Percentiles rank a stretch among this genome's conserved stretches.
Evolutionary conservation across 2,797 vertebrate genomes (phyloP).

Genomic region (Xenopus petersii): DNA sequence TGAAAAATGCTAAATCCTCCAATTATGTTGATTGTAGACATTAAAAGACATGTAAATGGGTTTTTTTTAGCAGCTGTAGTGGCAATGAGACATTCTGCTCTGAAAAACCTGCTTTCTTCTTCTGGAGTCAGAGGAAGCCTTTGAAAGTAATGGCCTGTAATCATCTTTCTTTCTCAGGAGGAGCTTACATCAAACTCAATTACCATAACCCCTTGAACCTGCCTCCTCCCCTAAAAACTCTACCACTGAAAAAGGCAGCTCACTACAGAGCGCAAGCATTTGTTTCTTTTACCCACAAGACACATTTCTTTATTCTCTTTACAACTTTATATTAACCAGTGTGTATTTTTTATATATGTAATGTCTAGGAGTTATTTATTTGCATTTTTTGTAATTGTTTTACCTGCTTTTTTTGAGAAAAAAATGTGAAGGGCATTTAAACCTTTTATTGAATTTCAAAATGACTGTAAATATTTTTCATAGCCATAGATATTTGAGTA

Average conservation of each 20-base stretch:
- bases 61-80: not conserved
- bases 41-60: not conserved
- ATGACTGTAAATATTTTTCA: too few relatives aligned
- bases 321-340: too few relatives aligned
- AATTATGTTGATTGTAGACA: not conserved
- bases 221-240: slow-evolving; percentile 5
- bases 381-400: too few relatives aligned
- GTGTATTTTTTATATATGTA: too few relatives aligned
- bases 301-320: too few relatives aligned
- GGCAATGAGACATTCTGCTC: not conserved
- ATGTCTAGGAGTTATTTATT: too few relatives aligned
- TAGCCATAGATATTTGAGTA: too few relatives aligned
- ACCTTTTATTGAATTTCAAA: too few relatives aligned
- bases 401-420: too few relatives aligned
- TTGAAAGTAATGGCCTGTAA: slow-evolving; percentile 58
- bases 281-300: not conserved
- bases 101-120: slow-evolving; percentile 20
- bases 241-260: slow-evolving; percentile 23
- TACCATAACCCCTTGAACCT: slow-evolving; percentile 62
- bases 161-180: slow-evolving; percentile 61
- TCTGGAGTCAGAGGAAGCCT: slow-evolving; percentile 39
- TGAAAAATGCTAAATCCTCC: not conserved
- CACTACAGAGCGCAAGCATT: slow-evolving; percentile 8
- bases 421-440: too few relatives aligned
- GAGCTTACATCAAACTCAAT: slow-evolving; percentile 72